Conservation (phyloP, 2,888 invertebrate genomes). For the Pammene aurita region DNA sequence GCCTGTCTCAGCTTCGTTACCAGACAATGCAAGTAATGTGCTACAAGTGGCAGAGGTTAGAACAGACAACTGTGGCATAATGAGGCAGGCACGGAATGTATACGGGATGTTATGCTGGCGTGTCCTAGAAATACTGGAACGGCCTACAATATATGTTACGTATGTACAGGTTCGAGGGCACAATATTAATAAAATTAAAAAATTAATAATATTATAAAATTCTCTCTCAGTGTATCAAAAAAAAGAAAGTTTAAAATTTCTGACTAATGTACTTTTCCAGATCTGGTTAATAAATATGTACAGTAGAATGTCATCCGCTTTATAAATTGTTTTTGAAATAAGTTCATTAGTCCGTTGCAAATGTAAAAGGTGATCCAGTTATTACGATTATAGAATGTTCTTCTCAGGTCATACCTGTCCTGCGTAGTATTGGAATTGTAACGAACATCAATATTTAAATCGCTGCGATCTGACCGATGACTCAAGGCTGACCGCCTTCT, state of each 20-base stretch:
- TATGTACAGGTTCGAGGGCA: too few species aligned
- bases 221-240: too few species aligned
- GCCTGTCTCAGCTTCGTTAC: conserved; percentile 34
- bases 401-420: conserved; percentile 30
- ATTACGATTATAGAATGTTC: conserved; percentile 22
- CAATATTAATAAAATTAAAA: too few species aligned
- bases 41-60: conserved; percentile 40
- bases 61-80: conserved; percentile 32
- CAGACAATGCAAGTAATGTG: conserved; percentile 40
- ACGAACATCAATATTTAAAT: conserved; percentile 31
- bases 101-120: background rate
- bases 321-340: background rate
- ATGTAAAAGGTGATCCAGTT: conserved; percentile 26
- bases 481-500: conserved; percentile 37
- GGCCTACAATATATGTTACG: too few species aligned
- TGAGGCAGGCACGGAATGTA: conserved; percentile 18
- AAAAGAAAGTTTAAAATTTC: too few species aligned
- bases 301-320: too few species aligned
- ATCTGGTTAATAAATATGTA: too few species aligned
- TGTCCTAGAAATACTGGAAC: background rate
- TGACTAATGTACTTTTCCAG: too few species aligned
- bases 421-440: conserved; percentile 24
- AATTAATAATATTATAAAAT: too few species aligned
- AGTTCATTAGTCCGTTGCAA: conserved; percentile 16
- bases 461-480: conserved; percentile 28